Conservation (phyloP, 2,113 vertebrate species). For the Saguinus midas region DNA sequence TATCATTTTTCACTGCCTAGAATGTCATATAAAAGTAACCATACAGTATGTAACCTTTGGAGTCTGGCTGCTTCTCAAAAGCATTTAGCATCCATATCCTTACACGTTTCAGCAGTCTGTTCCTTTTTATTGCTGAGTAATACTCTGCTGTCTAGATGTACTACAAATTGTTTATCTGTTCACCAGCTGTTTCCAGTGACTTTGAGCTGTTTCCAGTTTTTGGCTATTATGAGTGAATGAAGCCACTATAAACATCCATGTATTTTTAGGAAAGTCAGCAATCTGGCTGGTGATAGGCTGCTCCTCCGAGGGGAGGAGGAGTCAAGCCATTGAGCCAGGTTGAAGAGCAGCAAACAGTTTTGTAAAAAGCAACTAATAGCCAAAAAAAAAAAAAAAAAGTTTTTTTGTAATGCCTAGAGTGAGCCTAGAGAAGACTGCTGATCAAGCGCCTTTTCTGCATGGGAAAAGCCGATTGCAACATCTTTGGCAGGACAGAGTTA, state of each 20-base stretch:
- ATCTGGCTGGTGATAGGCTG: background rate
- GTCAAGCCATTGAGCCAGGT: background rate
- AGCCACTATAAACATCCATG: background rate
- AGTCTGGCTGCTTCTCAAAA: background rate
- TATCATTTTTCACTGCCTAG: background rate
- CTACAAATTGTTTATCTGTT: background rate
- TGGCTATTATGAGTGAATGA: slow-evolving; percentile 42
- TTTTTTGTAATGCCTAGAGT: too few species aligned
- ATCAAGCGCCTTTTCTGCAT: background rate
- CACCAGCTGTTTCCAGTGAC: background rate
- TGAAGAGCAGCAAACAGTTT: background rate
- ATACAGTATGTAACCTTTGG: background rate
- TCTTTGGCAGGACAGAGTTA: background rate
- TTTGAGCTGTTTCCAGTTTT: slow-evolving; percentile 23
- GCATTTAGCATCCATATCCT: background rate
- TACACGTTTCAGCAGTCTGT: background rate
- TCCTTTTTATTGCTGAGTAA: background rate
- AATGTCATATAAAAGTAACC: background rate
- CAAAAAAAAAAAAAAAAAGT: background rate
- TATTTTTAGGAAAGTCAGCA: background rate
- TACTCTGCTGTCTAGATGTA: background rate
- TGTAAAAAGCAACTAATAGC: background rate
- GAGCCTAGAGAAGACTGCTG: slow-evolving; percentile 23
- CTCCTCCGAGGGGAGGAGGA: background rate
- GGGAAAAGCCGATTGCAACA: slow-evolving; percentile 43